Conservation (phyloP, 1,140 invertebrate genomes). For the Drosophila miranda region DNA sequence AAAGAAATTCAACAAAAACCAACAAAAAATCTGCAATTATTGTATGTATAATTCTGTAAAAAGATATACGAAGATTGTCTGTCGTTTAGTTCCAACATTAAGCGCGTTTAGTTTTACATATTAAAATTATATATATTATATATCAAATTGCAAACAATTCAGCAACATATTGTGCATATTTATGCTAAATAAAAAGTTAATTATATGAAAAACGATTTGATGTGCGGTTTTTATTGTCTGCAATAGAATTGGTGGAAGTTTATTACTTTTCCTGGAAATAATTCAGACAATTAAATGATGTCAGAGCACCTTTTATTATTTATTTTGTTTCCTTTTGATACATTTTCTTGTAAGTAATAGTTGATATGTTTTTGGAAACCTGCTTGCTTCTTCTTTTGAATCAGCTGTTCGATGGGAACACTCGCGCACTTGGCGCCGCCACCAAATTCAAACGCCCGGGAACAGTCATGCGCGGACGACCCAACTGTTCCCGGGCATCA, state of each 20-base stretch:
- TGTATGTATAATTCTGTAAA: constrained; percentile 57
- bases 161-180: constrained; percentile 68
- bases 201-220: constrained; percentile 44
- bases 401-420: constrained; percentile 39
- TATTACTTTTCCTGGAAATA: too few relatives aligned
- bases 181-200: constrained; percentile 74
- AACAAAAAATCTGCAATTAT: constrained; percentile 23
- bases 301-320: too few relatives aligned
- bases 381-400: background rate
- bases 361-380: background rate
- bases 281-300: too few relatives aligned
- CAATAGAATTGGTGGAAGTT: too few relatives aligned
- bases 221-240: too few relatives aligned
- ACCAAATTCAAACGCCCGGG: constrained; percentile 4
- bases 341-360: too few relatives aligned
- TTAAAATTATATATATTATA: constrained; percentile 45
- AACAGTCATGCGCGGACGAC: constrained; percentile 31
- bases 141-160: constrained; percentile 46
- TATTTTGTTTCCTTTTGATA: too few relatives aligned
- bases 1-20: constrained; percentile 17
- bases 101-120: constrained; percentile 57
- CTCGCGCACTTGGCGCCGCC: constrained; percentile 9
- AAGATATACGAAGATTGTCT: constrained; percentile 45
- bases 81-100: constrained; percentile 62
- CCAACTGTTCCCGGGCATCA: constrained; percentile 47